Conservation (phyloP, 2,797 vertebrate genomes). For the Aeoliscus strigatus region DNA sequence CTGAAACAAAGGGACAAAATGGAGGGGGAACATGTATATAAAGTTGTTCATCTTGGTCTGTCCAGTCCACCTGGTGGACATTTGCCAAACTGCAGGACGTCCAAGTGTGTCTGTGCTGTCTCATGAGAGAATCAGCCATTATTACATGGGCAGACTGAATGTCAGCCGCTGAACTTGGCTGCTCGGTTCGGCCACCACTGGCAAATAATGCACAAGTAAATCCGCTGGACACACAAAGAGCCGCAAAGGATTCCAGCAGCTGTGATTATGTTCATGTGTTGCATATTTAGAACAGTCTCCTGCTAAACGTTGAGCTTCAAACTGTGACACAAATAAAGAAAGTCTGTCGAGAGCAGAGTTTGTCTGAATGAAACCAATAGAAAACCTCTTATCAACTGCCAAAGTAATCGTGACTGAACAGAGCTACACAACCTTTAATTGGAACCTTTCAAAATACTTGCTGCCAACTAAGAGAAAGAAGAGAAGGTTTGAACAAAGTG, state of each 20-base stretch:
- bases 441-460: constrained; percentile 12
- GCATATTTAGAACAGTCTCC: too few relatives aligned
- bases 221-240: background rate
- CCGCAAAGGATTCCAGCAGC: background rate
- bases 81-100: too few relatives aligned
- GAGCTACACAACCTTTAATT: constrained; percentile 25
- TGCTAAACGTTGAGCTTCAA: background rate
- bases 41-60: too few relatives aligned
- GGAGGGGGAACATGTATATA: too few relatives aligned
- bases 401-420: constrained; percentile 8
- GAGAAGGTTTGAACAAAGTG: constrained; percentile 26
- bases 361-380: constrained; percentile 8
- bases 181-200: constrained; percentile 15
- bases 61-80: too few relatives aligned
- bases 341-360: background rate
- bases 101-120: constrained; percentile 43
- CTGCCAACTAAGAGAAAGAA: constrained; percentile 15
- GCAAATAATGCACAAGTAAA: constrained; percentile 37
- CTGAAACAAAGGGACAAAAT: too few relatives aligned
- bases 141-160: constrained; percentile 52
- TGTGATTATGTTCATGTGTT: too few relatives aligned
- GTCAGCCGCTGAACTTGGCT: constrained; percentile 51
- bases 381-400: constrained; percentile 19
- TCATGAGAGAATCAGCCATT: constrained; percentile 45
- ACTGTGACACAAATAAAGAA: background rate